phyloP scores from a whole-genome alignment of 2,888 invertebrate genomes.

The Invenusta paracnida region DNA sequence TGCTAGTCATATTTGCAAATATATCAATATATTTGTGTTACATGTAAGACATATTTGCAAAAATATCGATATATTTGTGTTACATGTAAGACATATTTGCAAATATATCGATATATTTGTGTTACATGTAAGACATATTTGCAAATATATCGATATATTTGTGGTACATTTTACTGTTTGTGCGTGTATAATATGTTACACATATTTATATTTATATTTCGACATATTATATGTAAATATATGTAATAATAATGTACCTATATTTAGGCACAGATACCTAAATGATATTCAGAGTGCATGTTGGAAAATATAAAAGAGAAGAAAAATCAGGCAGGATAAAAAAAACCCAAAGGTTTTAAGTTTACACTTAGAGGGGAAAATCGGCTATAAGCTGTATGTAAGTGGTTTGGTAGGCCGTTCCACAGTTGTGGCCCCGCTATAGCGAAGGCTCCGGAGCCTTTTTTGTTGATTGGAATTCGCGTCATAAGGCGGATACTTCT shows the following conservation, averaged over 20 bases:
- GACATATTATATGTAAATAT: not conserved
- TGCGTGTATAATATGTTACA: no score
- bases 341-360: not conserved
- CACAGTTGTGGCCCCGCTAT: not conserved
- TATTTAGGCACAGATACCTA: constrained; percentile 10
- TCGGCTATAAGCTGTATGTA: not conserved
- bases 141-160: no score
- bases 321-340: not conserved
- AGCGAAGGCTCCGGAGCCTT: not conserved
- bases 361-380: not conserved
- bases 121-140: no score
- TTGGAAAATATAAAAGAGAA: not conserved
- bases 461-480: no score
- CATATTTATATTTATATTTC: no score
- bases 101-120: no score
- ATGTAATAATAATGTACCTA: not conserved
- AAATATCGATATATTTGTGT: no score
- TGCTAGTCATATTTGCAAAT: no score
- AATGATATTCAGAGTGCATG: not conserved
- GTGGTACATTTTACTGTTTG: no score
- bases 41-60: no score
- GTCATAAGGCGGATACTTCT: not conserved
- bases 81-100: no score
- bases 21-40: no score
- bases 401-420: not conserved